phyloP scores from a whole-genome alignment of 2,113 vertebrate genomes.

The Candoia aspera region DNA sequence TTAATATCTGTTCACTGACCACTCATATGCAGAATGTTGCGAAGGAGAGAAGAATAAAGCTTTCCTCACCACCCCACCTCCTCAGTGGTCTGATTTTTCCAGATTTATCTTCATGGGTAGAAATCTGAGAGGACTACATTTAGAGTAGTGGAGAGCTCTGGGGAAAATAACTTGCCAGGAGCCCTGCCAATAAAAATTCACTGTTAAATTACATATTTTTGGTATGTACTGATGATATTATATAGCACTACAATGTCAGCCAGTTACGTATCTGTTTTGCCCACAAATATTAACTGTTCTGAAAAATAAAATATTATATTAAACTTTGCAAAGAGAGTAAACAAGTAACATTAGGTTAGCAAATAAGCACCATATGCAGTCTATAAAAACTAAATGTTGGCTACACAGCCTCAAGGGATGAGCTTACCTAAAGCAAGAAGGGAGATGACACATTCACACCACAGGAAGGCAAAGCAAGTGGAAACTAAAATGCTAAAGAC shows the following conservation, averaged over 20 bases:
- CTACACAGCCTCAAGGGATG: not conserved
- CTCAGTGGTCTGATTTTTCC: not conserved
- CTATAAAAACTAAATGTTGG: not conserved
- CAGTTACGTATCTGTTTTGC: not conserved
- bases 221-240: not conserved
- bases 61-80: not conserved
- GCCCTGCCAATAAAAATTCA: not conserved
- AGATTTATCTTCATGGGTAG: not conserved
- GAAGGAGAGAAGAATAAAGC: not conserved
- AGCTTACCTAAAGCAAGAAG: not conserved
- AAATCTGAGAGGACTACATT: not conserved
- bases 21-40: not conserved
- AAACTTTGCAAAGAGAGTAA: not conserved
- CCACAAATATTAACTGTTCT: not conserved
- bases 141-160: not conserved
- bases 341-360: not conserved
- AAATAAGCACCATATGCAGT: not conserved
- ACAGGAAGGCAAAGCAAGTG: not conserved
- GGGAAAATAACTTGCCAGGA: not conserved
- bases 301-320: not conserved
- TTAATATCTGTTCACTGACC: not conserved
- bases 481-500: not conserved
- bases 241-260: not conserved
- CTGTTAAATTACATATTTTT: not conserved
- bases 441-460: not conserved